Evolutionary conservation across 1,140 invertebrate genomes (phyloP).

Genomic region (Lithobius niger): DNA sequence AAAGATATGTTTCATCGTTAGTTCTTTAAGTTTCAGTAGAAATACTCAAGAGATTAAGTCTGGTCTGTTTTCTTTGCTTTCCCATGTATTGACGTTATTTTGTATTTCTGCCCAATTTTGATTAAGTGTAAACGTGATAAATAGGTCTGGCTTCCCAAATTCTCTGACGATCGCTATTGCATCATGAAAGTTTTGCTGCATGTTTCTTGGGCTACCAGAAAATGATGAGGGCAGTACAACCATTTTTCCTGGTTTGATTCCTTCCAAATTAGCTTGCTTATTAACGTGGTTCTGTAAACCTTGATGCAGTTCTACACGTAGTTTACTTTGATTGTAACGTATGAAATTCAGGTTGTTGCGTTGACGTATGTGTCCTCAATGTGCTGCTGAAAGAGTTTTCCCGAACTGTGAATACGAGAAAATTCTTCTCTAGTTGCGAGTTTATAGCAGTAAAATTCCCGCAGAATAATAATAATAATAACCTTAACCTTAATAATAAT

Average conservation of each 20-base stretch:
- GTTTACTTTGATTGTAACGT: constrained; percentile 32
- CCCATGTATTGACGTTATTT: constrained; percentile 19
- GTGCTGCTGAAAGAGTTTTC: constrained; percentile 27
- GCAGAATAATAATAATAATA: too few species aligned
- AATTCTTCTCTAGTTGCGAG: constrained; percentile 9
- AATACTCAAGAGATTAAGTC: constrained; percentile 33
- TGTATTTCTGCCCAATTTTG: constrained; percentile 35
- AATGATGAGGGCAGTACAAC: constrained; percentile 32
- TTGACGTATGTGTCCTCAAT: constrained; percentile 37
- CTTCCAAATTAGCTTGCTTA: constrained; percentile 7
- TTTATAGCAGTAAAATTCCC: constrained; percentile 1
- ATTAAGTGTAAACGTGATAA: constrained; percentile 33
- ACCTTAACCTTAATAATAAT: too few species aligned
- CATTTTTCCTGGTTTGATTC: constrained; percentile 16
- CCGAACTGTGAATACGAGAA: constrained; percentile 13
- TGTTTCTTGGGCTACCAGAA: constrained; percentile 29
- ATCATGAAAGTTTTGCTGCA: constrained; percentile 33
- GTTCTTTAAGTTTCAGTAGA: constrained; percentile 24
- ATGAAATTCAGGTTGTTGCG: constrained; percentile 32
- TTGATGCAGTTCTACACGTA: constrained; percentile 35
- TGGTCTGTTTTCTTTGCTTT: constrained; percentile 25
- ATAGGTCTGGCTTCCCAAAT: constrained; percentile 14
- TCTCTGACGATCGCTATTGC: constrained; percentile 23
- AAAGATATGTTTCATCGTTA: constrained; percentile 26
- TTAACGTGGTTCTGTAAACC: constrained; percentile 25